phyloP scores from a whole-genome alignment of 2,113 vertebrate species.

The Burhinus bistriatus region DNA sequence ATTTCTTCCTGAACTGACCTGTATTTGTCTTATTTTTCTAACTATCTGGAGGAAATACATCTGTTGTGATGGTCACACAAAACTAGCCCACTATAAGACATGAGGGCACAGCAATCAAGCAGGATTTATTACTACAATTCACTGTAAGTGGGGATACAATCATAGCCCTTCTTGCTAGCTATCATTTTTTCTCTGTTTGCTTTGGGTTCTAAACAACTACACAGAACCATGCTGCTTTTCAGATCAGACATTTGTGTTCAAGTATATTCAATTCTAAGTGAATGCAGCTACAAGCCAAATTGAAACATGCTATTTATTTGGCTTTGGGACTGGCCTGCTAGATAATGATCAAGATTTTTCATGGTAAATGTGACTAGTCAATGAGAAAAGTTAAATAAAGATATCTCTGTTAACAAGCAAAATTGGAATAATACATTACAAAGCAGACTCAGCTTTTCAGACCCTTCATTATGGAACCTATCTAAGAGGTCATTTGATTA shows the following conservation, averaged over 20 bases:
- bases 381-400: constrained; percentile 48
- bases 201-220: not conserved
- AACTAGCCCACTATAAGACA: not conserved
- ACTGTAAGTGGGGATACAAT: not conserved
- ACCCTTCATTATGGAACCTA: not conserved
- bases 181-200: not conserved
- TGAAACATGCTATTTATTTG: not conserved
- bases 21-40: not conserved
- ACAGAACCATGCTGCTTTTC: not conserved
- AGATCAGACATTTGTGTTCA: not conserved
- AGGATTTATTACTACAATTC: constrained; percentile 30
- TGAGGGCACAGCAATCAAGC: not conserved
- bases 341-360: constrained; percentile 4
- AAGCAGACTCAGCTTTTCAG: not conserved
- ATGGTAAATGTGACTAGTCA: not conserved
- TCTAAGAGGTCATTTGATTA: not conserved
- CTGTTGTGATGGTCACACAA: not conserved
- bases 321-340: not conserved
- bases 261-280: not conserved
- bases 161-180: not conserved
- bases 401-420: not conserved
- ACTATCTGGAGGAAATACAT: not conserved
- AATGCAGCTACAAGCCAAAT: not conserved
- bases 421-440: constrained; percentile 27
- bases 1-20: not conserved